A percentile compares a stretch with the other conserved stretches of the same genome.
These are phyloP conservation scores for Megaceryle maxima DNA, from an alignment of 2,113 vertebrate species.

Conservation along the genomic window DNA sequence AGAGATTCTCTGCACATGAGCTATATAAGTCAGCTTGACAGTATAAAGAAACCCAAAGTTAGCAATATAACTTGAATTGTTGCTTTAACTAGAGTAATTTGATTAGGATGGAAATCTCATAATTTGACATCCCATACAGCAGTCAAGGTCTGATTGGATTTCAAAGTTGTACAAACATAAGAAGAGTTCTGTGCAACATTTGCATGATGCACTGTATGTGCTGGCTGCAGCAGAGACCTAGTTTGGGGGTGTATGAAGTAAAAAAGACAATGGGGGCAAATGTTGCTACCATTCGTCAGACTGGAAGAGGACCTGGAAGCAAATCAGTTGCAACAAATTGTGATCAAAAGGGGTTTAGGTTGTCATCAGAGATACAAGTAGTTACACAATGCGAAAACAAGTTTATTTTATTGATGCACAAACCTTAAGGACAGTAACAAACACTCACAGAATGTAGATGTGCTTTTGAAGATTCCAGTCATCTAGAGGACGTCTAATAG, in stretches of 20 bases:
- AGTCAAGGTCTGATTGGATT: neutral
- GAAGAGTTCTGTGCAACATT: neutral
- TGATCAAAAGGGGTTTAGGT: neutral
- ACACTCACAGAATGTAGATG: fast-evolving
- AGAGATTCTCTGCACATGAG: neutral
- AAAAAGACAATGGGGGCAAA: neutral
- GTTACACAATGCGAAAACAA: neutral
- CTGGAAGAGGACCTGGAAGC: neutral
- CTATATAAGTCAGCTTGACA: neutral
- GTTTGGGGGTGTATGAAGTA: neutral
- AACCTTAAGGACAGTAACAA: neutral
- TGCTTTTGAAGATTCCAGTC: neutral
- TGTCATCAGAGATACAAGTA: neutral
- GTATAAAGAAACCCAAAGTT: neutral
- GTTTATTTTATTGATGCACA: neutral
- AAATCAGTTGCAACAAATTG: neutral
- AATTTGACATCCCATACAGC: neutral
- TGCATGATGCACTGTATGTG: fast-evolving
- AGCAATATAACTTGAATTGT: neutral
- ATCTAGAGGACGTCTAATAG: neutral
- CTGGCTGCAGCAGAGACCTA: neutral
- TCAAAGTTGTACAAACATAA: fast-evolving
- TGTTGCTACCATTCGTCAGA: neutral
- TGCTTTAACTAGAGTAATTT: neutral
- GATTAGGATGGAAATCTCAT: neutral